phyloP scores from a whole-genome alignment of 2,888 invertebrate species.

The Dioctria rufipes region DNA sequence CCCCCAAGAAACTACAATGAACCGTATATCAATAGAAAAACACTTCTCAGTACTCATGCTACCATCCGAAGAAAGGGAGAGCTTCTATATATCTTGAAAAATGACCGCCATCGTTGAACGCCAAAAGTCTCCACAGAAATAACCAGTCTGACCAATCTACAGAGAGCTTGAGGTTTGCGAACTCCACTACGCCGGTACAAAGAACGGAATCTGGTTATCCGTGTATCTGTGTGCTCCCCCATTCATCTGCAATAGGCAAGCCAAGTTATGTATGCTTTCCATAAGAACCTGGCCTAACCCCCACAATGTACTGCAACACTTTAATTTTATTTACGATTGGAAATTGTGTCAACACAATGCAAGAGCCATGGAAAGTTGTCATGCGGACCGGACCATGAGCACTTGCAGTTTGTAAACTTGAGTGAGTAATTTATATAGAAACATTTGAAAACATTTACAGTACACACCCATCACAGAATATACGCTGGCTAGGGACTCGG shows the following conservation, averaged over 20 bases:
- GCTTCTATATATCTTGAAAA: conserved; percentile 7
- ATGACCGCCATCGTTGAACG: conserved; percentile 37
- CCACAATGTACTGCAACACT: conserved; percentile 58
- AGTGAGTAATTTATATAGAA: conserved; percentile 57
- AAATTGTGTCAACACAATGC: conserved; percentile 58
- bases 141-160: conserved; percentile 37
- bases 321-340: conserved; percentile 58
- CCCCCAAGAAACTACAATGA: conserved; percentile 3
- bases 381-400: conserved; percentile 47
- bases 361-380: conserved; percentile 56
- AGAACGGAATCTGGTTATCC: too few species aligned
- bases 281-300: conserved; percentile 14
- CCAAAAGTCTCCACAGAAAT: conserved; percentile 32
- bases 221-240: too few species aligned
- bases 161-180: background rate
- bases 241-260: background rate
- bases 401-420: conserved; percentile 63
- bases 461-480: conserved; percentile 61
- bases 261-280: background rate
- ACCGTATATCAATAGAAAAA: background rate
- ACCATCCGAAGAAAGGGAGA: conserved; percentile 26
- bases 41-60: background rate
- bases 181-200: background rate
- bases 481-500: conserved; percentile 11
- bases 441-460: conserved; percentile 62